Evolutionary conservation across 2,888 invertebrate genomes (phyloP).

Genomic region (Diaperis boleti): DNA sequence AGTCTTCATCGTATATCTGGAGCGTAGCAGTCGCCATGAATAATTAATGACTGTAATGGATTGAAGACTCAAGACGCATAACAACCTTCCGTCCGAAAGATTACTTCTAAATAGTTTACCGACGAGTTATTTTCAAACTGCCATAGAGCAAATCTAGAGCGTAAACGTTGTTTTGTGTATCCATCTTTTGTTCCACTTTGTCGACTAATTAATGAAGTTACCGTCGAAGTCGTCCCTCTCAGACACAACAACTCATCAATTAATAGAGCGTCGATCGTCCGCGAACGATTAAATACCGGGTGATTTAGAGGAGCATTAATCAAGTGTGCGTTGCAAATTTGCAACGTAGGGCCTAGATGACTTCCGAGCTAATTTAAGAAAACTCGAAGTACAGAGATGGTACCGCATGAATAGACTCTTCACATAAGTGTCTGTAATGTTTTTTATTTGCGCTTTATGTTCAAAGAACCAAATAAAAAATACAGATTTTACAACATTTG

Average conservation of each 20-base stretch:
- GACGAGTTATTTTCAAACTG: conserved; percentile 48
- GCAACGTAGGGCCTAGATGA: too few relatives aligned
- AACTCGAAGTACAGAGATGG: too few relatives aligned
- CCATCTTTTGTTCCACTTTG: conserved; percentile 21
- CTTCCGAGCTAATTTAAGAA: too few relatives aligned
- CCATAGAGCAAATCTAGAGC: conserved; percentile 15
- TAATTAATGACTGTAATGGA: conserved; percentile 63
- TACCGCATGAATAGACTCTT: too few relatives aligned
- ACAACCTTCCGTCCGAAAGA: conserved; percentile 49
- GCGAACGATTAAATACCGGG: too few relatives aligned
- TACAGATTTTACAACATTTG: too few relatives aligned
- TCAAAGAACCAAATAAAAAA: too few relatives aligned
- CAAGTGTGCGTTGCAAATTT: too few relatives aligned
- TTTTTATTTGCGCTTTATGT: too few relatives aligned
- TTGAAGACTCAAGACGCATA: conserved; percentile 59
- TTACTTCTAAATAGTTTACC: conserved; percentile 50
- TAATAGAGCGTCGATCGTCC: conserved; percentile 7
- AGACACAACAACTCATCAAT: conserved; percentile 15
- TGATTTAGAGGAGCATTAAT: too few relatives aligned
- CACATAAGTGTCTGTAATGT: too few relatives aligned
- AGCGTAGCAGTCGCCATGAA: conserved; percentile 51
- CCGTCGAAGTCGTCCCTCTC: conserved; percentile 16
- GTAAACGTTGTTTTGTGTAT: conserved; percentile 23
- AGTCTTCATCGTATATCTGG: conserved; percentile 33
- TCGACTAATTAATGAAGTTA: conserved; percentile 29